phyloP scores from a whole-genome alignment of 2,797 vertebrate genomes.

The Phaenicophaeus curvirostris region DNA sequence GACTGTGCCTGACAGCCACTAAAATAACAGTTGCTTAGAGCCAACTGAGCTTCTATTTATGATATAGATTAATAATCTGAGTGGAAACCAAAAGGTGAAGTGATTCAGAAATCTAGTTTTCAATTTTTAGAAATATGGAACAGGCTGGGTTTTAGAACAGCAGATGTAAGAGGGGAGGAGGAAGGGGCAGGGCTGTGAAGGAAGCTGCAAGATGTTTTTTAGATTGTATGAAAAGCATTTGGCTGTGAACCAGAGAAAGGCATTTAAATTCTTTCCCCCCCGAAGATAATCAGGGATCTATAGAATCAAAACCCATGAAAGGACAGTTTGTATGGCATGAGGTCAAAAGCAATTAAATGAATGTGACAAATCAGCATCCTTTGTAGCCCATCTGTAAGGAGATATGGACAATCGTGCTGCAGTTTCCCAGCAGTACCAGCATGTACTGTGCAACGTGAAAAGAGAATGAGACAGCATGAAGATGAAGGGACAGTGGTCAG shows the following conservation, averaged over 20 bases:
- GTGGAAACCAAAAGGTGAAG: slow-evolving; percentile 44
- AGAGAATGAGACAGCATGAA: not conserved
- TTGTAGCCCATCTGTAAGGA: not conserved
- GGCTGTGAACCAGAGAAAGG: not conserved
- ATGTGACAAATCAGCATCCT: not conserved
- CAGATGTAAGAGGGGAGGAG: slow-evolving; percentile 48
- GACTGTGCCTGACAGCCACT: not conserved
- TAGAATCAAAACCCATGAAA: not conserved
- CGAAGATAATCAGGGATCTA: not conserved
- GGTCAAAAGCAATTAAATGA: not conserved
- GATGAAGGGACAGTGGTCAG: not conserved
- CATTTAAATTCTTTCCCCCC: not conserved
- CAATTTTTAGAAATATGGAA: slow-evolving; percentile 42
- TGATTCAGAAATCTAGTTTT: slow-evolving; percentile 43
- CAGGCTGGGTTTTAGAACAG: slow-evolving; percentile 19
- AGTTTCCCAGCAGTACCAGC: not conserved
- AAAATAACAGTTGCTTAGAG: slow-evolving; percentile 53
- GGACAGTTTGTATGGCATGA: not conserved
- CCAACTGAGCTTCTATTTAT: slow-evolving; percentile 19
- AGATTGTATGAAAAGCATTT: slow-evolving; percentile 28
- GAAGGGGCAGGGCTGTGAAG: slow-evolving; percentile 21
- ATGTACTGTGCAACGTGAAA: not conserved
- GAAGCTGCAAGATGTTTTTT: slow-evolving; percentile 31
- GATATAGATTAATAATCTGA: slow-evolving; percentile 41
- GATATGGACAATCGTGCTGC: accelerated